Evolutionary conservation across 2,797 vertebrate genomes (phyloP).

Genomic region (Crax fasciolata): DNA sequence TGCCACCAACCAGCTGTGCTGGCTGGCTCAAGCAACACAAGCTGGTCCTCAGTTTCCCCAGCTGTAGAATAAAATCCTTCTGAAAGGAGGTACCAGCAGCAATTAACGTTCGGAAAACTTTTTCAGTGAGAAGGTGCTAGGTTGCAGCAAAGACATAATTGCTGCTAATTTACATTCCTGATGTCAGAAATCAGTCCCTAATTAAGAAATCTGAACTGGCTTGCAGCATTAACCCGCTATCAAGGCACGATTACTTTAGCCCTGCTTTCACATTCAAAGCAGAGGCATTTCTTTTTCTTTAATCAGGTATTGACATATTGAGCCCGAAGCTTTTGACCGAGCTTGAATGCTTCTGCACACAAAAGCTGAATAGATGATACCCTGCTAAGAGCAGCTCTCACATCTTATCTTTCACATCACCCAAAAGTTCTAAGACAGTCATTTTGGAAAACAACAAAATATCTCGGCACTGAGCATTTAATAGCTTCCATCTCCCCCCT

Average conservation of each 20-base stretch:
- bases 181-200: conserved; percentile 73
- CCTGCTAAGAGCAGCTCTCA: conserved; percentile 58
- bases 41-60: conserved; percentile 55
- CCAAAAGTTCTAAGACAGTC: conserved; percentile 18
- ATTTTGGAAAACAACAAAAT: neutral
- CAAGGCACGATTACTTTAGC: conserved; percentile 57
- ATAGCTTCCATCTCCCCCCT: neutral
- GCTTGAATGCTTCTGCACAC: conserved; percentile 38
- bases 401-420: conserved; percentile 39
- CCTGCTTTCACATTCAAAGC: conserved; percentile 64
- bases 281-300: conserved; percentile 62
- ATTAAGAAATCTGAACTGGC: conserved; percentile 60
- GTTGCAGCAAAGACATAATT: conserved; percentile 42
- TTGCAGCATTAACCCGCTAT: conserved; percentile 50
- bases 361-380: conserved; percentile 67
- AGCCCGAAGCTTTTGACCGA: conserved; percentile 63
- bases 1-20: neutral
- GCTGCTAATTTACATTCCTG: conserved; percentile 60
- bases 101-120: conserved; percentile 43
- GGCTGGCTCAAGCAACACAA: neutral
- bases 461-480: neutral
- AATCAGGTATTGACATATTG: conserved; percentile 66
- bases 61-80: neutral
- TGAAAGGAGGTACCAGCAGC: conserved; percentile 7
- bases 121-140: conserved; percentile 47